Evolutionary conservation across 2,888 invertebrate species (phyloP).

Genomic region (Hermaeophaga mercurialis): DNA sequence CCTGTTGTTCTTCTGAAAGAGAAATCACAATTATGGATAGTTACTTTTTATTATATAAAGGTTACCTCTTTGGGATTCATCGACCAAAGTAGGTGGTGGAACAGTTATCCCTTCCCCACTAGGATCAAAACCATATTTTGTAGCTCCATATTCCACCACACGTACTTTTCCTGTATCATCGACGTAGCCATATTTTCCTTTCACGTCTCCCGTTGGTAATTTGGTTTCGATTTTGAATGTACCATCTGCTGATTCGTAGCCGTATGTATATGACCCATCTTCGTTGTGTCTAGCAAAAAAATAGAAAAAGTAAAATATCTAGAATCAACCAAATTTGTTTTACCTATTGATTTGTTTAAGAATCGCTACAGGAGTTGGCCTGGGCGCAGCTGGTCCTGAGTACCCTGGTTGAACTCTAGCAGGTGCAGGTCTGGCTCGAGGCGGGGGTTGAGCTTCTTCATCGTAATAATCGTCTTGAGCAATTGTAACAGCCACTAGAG

Average conservation of each 20-base stretch:
- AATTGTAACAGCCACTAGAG: conserved; percentile 57
- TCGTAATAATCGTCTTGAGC: conserved; percentile 60
- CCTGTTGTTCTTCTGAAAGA: conserved; percentile 34
- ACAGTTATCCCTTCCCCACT: conserved; percentile 87
- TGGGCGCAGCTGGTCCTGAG: conserved; percentile 56
- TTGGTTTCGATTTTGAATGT: conserved; percentile 91
- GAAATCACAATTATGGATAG: conserved; percentile 27
- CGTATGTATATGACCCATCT: conserved; percentile 89
- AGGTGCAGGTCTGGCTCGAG: conserved; percentile 58
- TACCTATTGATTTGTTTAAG: conserved; percentile 87
- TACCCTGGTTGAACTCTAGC: conserved; percentile 55
- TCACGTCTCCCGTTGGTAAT: conserved; percentile 78
- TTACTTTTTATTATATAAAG: conserved; percentile 49
- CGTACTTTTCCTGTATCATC: conserved; percentile 82
- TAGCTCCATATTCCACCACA: conserved; percentile 84
- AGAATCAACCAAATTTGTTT: background rate
- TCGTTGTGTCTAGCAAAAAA: conserved; percentile 74
- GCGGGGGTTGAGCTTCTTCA: conserved; percentile 43
- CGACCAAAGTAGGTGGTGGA: conserved; percentile 66
- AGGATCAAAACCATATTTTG: conserved; percentile 86
- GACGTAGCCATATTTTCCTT: conserved; percentile 89
- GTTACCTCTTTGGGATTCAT: conserved; percentile 59
- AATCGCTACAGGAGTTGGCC: conserved; percentile 74
- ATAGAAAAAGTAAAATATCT: background rate
- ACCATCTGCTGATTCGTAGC: conserved; percentile 87